A percentile compares a stretch with the other conserved stretches of the same genome.
phyloP scores from a whole-genome alignment of 2,888 invertebrate genomes.

The Rhaphigaster nebulosa region DNA sequence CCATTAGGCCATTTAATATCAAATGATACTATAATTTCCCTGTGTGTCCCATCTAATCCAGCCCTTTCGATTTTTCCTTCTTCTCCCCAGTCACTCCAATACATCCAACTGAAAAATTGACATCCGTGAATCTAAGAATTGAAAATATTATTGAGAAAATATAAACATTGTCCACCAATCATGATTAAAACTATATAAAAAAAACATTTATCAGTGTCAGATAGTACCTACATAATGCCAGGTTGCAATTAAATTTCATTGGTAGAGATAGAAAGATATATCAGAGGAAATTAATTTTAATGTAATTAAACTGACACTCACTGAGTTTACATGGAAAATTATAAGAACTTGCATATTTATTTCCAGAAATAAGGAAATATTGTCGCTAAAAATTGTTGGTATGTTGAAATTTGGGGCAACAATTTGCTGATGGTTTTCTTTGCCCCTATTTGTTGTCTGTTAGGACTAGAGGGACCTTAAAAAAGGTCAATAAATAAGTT shows the following conservation, averaged over 20 bases:
- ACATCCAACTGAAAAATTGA: slow-evolving; percentile 79
- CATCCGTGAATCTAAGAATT: not conserved
- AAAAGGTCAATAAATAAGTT: too few species aligned
- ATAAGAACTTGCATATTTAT: not conserved
- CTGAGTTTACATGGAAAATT: not conserved
- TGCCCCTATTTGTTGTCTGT: too few species aligned
- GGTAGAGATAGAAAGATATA: too few species aligned
- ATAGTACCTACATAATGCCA: too few species aligned
- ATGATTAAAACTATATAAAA: not conserved
- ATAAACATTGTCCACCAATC: not conserved
- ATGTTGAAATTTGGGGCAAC: too few species aligned
- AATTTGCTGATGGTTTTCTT: too few species aligned
- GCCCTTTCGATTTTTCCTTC: slow-evolving; percentile 94
- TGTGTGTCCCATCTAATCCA: slow-evolving; percentile 95
- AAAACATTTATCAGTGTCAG: too few species aligned
- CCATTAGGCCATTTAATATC: slow-evolving; percentile 98
- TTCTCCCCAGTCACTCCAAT: slow-evolving; percentile 98
- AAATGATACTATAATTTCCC: slow-evolving; percentile 85
- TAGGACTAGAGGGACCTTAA: too few species aligned
- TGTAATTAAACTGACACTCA: not conserved
- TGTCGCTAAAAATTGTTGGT: not conserved
- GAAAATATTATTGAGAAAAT: not conserved
- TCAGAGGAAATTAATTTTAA: too few species aligned
- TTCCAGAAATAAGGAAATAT: not conserved
- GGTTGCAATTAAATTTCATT: too few species aligned